These are phyloP conservation scores for Helarctos malayanus DNA, from an alignment of 2,797 vertebrate species.

Conservation along the genomic window DNA sequence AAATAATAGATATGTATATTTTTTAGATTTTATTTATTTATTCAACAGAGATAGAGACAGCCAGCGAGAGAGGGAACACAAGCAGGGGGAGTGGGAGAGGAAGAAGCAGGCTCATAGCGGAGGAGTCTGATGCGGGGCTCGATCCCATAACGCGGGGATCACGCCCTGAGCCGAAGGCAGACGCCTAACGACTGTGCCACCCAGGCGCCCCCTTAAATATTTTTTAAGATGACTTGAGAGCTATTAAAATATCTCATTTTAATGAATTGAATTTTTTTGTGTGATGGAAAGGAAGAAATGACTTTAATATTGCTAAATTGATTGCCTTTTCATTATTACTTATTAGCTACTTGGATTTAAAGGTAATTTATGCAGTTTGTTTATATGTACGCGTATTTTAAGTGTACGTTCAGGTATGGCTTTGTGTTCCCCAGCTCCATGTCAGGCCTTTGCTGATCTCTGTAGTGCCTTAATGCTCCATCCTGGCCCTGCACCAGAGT, in stretches of 20 bases:
- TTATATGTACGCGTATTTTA: not conserved
- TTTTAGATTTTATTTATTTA: too few relatives aligned
- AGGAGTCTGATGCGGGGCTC: too few relatives aligned
- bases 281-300: not conserved
- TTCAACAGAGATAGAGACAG: too few relatives aligned
- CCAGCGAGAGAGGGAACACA: too few relatives aligned
- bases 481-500: not conserved
- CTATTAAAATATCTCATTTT: not conserved
- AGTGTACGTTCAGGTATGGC: not conserved
- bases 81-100: too few relatives aligned
- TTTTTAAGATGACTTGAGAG: conserved; percentile 15
- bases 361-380: not conserved
- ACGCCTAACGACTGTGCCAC: too few relatives aligned
- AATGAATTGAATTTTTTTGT: not conserved
- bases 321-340: conserved; percentile 27
- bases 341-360: conserved; percentile 39
- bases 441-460: not conserved
- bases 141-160: too few relatives aligned
- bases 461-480: not conserved
- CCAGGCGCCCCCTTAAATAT: not conserved
- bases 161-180: too few relatives aligned
- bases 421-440: not conserved
- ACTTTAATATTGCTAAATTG: conserved; percentile 20
- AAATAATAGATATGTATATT: not conserved
- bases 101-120: too few relatives aligned